Base-by-base conservation (phyloP, 2,113 vertebrate species). In the Caranx melampygus region DNA sequence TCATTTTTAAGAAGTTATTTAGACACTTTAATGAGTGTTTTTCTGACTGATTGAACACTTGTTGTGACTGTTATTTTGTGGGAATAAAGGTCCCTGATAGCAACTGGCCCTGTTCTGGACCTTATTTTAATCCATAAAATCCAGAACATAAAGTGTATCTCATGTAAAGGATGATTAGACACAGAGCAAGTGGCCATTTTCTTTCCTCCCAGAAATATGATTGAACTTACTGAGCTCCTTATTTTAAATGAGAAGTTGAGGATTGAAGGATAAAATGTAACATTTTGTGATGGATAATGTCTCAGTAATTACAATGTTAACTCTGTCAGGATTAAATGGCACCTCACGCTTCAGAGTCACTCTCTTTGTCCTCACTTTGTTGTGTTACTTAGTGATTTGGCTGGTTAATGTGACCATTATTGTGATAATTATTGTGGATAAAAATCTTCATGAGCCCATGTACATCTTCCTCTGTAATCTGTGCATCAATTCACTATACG, bases 401-500 rank as follows among this genome's bases (percentile, higher is more conserved):
- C 4, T 87, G 40, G 33, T 80, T 4, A 91, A 91, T 75, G 0
- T 84, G 33, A 82, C 65, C 5, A 63, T 91, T 45, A 82, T 85
- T 65, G 34, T 82, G 5, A 69, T 55, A 2, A 64, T 83, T 3
- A 60, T 85, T 15, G 5, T 77, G 13, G 82, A 90, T 33, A 83
- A 64, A 76, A 83, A 5, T 12, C 82, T 90, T 40, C 86, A 88
- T 75, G 77, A 87, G 8, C 89, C 89, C 35, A 90, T 90, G 89
- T 87, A 88, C 34, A 81, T 90, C 33, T 88, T 83, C 34, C 67
- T 88, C 1, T 88, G 89, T 59, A 85, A 81, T 44, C 49, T 90
- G 58, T 90, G 89, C 60, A 85, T 90, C 4, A 90, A 87, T 60
- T 78, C 52, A 58, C 80, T 91, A 3, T 91, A 86, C 37, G 89